phyloP scores from a whole-genome alignment of 2,113 vertebrate genomes.

The Malurus cyaneus region DNA sequence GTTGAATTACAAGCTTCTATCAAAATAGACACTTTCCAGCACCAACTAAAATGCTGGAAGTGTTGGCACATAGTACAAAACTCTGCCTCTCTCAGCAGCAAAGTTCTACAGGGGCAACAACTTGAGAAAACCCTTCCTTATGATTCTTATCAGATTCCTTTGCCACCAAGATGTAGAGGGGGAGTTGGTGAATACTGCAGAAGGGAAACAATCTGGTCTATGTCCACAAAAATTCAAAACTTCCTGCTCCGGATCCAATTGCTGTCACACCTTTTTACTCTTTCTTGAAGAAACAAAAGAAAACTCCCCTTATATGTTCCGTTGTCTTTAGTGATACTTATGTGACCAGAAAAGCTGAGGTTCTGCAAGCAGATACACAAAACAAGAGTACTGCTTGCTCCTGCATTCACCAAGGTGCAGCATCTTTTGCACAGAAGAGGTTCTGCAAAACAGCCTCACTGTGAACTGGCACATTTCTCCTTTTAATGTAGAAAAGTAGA shows the following conservation, averaged over 20 bases:
- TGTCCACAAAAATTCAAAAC: neutral
- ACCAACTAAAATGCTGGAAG: neutral
- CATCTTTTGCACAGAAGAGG: neutral
- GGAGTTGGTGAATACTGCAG: accelerated
- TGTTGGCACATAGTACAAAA: neutral
- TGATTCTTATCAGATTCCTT: neutral
- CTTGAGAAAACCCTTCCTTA: neutral
- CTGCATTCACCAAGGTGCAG: neutral
- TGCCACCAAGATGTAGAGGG: neutral
- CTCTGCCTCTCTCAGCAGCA: neutral
- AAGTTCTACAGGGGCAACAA: neutral
- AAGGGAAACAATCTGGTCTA: neutral
- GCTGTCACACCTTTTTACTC: neutral
- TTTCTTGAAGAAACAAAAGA: neutral
- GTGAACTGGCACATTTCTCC: neutral
- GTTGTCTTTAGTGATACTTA: neutral
- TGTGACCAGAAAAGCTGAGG: neutral
- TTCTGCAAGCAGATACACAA: neutral
- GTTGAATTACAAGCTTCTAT: neutral
- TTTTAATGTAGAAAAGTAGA: neutral
- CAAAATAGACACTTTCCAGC: neutral
- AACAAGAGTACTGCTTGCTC: neutral
- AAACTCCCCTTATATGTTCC: neutral
- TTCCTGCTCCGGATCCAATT: neutral
- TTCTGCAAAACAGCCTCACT: neutral